These are phyloP conservation scores for Astyanax mexicanus DNA, from an alignment of 2,797 vertebrate species.

Conservation along the genomic window DNA sequence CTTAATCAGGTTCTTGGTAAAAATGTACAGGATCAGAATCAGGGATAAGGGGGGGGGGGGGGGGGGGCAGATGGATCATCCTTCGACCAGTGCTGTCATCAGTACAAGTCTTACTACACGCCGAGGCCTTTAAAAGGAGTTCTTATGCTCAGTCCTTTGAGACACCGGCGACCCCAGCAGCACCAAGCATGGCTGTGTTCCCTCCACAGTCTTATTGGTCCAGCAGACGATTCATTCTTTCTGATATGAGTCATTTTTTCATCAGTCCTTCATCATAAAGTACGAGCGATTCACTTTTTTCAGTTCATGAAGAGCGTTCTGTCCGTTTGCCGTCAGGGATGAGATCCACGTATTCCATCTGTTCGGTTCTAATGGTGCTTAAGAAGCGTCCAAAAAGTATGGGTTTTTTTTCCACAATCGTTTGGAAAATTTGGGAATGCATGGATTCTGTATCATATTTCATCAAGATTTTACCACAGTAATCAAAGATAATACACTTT, in stretches of 20 bases:
- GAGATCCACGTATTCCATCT: conserved; percentile 2
- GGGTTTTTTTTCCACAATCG: conserved; percentile 29
- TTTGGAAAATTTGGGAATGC: conserved; percentile 19
- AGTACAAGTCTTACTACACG: conserved; percentile 43
- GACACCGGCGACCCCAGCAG: conserved; percentile 10
- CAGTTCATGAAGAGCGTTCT: neutral
- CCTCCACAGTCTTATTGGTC: conserved; percentile 64
- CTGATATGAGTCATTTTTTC: conserved; percentile 2
- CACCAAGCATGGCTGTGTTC: conserved; percentile 33
- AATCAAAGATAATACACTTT: conserved; percentile 42
- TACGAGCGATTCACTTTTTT: conserved; percentile 9
- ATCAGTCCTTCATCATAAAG: conserved; percentile 6
- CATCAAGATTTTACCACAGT: conserved; percentile 59
- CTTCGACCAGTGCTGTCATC: conserved; percentile 65
- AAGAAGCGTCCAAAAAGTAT: neutral
- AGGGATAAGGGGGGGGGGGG: too few relatives aligned
- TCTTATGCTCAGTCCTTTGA: neutral
- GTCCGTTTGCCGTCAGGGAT: neutral
- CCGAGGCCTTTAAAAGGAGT: too few relatives aligned
- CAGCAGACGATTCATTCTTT: conserved; percentile 59
- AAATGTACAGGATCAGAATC: conserved; percentile 76
- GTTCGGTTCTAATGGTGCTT: neutral
- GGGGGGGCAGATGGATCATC: conserved; percentile 59
- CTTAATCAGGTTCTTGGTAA: conserved; percentile 62
- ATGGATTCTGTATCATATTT: conserved; percentile 18